Percentiles rank a stretch among this genome's conserved stretches.
Evolutionary conservation across 2,113 vertebrate species (phyloP).

Genomic region (Promerops cafer): DNA sequence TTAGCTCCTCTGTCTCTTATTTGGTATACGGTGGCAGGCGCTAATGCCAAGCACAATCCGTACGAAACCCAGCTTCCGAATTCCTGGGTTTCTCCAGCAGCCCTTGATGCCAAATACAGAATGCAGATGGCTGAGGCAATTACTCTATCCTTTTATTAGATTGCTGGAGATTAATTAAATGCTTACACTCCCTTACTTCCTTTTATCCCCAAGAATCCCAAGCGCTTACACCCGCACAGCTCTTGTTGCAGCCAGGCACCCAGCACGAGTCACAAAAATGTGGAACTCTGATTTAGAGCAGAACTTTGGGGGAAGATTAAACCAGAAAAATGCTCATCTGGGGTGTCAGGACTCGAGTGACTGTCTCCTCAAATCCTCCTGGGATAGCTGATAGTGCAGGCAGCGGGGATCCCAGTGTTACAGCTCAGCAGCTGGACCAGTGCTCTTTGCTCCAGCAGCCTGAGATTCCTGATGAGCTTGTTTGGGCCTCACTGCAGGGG

Average conservation of each 20-base stretch:
- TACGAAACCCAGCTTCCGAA: neutral
- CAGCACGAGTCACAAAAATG: accelerated
- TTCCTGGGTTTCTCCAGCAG: neutral
- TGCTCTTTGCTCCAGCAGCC: neutral
- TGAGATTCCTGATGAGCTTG: constrained; percentile 6
- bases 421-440: neutral
- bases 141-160: constrained; percentile 40
- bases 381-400: neutral
- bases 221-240: accelerated
- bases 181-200: constrained; percentile 28
- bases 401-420: accelerated
- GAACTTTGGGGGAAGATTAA: neutral
- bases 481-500: constrained; percentile 9
- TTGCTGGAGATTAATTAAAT: constrained; percentile 48
- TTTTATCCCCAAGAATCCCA: neutral
- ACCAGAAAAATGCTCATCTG: neutral
- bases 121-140: constrained; percentile 37
- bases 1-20: neutral
- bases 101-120: neutral
- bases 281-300: neutral
- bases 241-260: neutral
- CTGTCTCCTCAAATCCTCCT: neutral
- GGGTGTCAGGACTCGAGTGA: accelerated
- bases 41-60: neutral
- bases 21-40: neutral